Evolutionary conservation across 2,888 invertebrate species (phyloP).

Genomic region (Phlogophora meticulosa): DNA sequence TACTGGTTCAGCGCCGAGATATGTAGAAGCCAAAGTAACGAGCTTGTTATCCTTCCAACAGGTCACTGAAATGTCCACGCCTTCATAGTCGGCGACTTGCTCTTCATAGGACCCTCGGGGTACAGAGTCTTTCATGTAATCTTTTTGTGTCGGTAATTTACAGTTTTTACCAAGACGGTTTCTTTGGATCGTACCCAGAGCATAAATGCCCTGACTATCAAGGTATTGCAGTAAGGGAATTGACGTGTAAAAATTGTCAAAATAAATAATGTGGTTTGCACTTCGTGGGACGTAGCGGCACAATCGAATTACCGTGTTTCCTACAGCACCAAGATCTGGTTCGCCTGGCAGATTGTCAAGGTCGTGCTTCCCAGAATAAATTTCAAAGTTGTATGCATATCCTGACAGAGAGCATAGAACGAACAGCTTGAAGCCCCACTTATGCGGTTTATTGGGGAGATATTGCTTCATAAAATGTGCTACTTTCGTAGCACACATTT

Average conservation of each 20-base stretch:
- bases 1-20: conserved; percentile 1
- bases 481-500: conserved; percentile 6
- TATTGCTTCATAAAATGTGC: neutral
- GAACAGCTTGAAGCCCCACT: no score
- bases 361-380: conserved; percentile 8
- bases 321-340: conserved; percentile 17
- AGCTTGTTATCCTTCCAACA: conserved; percentile 8
- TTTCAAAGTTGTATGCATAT: conserved; percentile 3
- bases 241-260: conserved; percentile 11
- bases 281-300: neutral
- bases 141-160: neutral
- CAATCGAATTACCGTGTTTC: conserved; percentile 7
- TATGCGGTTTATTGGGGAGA: conserved; percentile 8
- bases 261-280: conserved; percentile 4
- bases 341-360: conserved; percentile 9
- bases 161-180: no score
- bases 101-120: conserved; percentile 9
- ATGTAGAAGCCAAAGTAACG: conserved; percentile 2
- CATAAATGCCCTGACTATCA: conserved; percentile 4
- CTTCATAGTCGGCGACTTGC: conserved; percentile 9
- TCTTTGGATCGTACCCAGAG: conserved; percentile 9
- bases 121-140: conserved; percentile 10
- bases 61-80: conserved; percentile 2
- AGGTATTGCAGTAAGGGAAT: conserved; percentile 2
- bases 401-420: neutral